Conservation (phyloP, 2,113 vertebrate genomes). For the Python bivittatus region DNA sequence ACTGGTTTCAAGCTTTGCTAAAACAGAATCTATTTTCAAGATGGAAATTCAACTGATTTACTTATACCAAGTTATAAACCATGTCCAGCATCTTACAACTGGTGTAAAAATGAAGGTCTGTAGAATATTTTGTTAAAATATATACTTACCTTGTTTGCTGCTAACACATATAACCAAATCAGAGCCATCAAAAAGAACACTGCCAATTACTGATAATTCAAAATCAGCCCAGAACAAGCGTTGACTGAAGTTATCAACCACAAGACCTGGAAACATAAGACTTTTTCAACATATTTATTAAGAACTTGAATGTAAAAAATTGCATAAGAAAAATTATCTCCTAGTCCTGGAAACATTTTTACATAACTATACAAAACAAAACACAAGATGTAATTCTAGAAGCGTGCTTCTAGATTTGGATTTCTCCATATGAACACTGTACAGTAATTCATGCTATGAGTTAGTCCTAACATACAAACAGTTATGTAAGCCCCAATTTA, state of each 20-base stretch:
- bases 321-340: background rate
- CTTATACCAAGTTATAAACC: too few relatives aligned
- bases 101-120: background rate
- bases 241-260: conserved; percentile 92
- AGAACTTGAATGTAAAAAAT: background rate
- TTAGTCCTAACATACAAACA: background rate
- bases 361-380: background rate
- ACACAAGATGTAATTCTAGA: background rate
- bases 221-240: conserved; percentile 97
- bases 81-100: background rate
- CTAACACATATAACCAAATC: conserved; percentile 84
- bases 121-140: background rate
- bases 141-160: conserved; percentile 85
- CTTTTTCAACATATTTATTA: background rate
- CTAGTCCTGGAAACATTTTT: background rate
- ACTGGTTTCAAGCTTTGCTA: background rate
- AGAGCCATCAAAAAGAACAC: conserved; percentile 90
- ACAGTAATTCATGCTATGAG: background rate
- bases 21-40: background rate
- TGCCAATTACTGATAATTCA: conserved; percentile 92
- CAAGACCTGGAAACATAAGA: conserved; percentile 79
- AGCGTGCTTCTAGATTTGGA: background rate
- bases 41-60: too few relatives aligned
- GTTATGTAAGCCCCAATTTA: background rate
- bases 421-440: background rate